Evolutionary conservation across 2,888 invertebrate species (phyloP).

Genomic region (Perizoma affinitatum): DNA sequence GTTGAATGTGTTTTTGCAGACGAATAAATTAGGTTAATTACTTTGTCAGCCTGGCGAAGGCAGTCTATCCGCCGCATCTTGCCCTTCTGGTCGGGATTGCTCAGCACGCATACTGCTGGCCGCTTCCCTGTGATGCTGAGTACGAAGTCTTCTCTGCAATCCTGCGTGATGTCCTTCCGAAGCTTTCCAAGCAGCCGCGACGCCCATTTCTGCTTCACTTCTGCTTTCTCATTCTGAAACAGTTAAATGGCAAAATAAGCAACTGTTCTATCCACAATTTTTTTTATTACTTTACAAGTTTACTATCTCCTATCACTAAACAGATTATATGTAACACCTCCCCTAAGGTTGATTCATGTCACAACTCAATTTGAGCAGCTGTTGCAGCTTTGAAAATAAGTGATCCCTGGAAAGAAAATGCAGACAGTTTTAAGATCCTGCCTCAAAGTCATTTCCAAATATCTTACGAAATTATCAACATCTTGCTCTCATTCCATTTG

Average conservation of each 20-base stretch:
- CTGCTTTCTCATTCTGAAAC: slow-evolving; percentile 98
- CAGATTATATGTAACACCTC: too few species aligned
- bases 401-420: too few species aligned
- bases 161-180: slow-evolving; percentile 99
- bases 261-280: background rate
- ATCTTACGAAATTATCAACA: slow-evolving; percentile 1
- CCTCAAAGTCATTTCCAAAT: background rate
- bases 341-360: too few species aligned
- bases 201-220: slow-evolving; percentile 99
- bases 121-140: slow-evolving; percentile 98
- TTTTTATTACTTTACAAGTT: background rate
- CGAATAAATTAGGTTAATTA: slow-evolving; percentile 54
- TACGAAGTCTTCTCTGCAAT: slow-evolving; percentile 99
- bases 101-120: slow-evolving; percentile 98
- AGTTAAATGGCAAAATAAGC: slow-evolving; percentile 11
- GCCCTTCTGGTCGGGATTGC: slow-evolving; percentile 99
- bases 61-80: slow-evolving; percentile 99
- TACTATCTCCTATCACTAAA: too few species aligned
- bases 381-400: too few species aligned
- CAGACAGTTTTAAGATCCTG: too few species aligned
- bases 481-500: background rate
- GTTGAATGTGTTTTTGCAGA: too few species aligned
- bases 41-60: slow-evolving; percentile 99
- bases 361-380: too few species aligned
- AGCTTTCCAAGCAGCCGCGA: slow-evolving; percentile 98